These are phyloP conservation scores for Neodiprion virginianus DNA, from an alignment of 1,140 invertebrate species.

Conservation along the genomic window DNA sequence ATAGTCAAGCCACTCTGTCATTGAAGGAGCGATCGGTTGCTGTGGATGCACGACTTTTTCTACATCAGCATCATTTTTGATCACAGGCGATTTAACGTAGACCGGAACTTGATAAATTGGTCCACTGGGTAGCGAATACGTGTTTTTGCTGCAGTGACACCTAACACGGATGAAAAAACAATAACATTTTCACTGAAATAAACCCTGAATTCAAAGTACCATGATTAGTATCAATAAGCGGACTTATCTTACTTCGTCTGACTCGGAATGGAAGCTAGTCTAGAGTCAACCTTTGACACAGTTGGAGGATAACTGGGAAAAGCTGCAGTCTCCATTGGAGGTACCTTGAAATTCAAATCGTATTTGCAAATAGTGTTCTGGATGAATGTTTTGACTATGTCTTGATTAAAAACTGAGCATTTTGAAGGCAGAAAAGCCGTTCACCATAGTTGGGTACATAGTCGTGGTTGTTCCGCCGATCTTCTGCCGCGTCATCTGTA, in stretches of 20 bases:
- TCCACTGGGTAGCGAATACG: neutral
- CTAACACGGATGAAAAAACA: neutral
- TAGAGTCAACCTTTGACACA: neutral
- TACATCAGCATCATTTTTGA: neutral
- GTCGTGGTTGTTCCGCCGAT: no score
- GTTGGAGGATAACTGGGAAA: neutral
- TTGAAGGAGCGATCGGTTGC: neutral
- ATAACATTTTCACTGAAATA: neutral
- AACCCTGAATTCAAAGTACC: no score
- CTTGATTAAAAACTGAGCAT: no score
- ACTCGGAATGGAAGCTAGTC: neutral
- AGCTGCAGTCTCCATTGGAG: neutral
- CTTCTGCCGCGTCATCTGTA: no score
- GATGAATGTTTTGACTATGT: no score
- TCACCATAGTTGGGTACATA: no score
- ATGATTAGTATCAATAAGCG: neutral
- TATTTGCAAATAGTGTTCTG: no score
- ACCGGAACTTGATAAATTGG: constrained; percentile 15
- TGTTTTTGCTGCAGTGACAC: neutral
- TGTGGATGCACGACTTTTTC: neutral
- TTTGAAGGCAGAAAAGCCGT: no score
- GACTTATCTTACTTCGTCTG: neutral
- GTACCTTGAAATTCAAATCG: no score
- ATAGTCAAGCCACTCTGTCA: constrained; percentile 31
- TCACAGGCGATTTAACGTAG: constrained; percentile 9